Evolutionary conservation across 2,797 vertebrate genomes (phyloP), one percentile per base, ranked within the genome.

Genomic region (Hoplostethus mediterraneus): DNA sequence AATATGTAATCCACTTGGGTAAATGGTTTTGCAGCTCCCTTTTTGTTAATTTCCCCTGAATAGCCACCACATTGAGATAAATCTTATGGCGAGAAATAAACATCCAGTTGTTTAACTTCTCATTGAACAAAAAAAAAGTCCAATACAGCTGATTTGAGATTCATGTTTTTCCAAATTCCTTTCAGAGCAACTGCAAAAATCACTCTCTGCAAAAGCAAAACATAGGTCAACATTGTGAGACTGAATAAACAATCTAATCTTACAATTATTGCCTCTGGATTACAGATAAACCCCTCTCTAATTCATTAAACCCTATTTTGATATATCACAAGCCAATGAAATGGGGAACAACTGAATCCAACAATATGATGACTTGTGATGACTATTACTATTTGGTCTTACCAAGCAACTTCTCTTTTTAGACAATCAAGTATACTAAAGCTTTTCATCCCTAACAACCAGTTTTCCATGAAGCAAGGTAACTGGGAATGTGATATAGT

Each of bases 211-310:
- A 81, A 74, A 80, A 80, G 28, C 53, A 62, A 56, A 80, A 63
- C 63, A 28, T 47, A 80, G 77, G 28, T 47, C 59, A 66, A 60
- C 63, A 63, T 45, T 71, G 58, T 61, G 61, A 81, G 10, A 77
- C 70, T 63, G 65, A 83, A 81, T 71, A 82, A 82, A 89, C 66
- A 84, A 86, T 85, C 62, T 84, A 77, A 87, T 89, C 79, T 80
- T 58, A 71, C 75, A 80, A 87, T 86, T 77, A 80, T 71, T 77
- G 75, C 79, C 82, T 79, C 74, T 81, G 86, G 83, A 88, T 88
- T 87, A 81, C 55, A 80, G 73, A 89, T 79, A 87, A 90, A 71
- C 38, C 54, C 60, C 11, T 64, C 59, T 81, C 58, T 80, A 17
- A 77, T 81, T 81, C 73, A 75, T 57, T 67, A 63, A 78, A 25